These are phyloP conservation scores for Metalampra italica DNA, from an alignment of 2,888 invertebrate genomes.

Conservation along the genomic window DNA sequence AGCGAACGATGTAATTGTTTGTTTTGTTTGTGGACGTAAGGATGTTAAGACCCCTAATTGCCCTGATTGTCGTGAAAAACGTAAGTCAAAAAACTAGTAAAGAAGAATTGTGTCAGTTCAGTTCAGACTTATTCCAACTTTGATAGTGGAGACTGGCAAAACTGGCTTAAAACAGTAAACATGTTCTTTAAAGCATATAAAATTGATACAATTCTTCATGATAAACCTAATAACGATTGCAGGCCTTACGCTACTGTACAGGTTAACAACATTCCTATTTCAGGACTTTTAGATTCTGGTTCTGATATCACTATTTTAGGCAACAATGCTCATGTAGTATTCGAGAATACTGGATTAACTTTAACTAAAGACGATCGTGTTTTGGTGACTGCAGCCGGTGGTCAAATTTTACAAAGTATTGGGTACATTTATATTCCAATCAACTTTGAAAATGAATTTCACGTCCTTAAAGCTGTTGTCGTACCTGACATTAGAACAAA, in stretches of 20 bases:
- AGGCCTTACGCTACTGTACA: conserved; percentile 16
- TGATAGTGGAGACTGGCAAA: conserved; percentile 10
- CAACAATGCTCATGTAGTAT: conserved; percentile 9
- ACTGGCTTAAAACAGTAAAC: conserved; percentile 13
- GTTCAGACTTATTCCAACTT: background rate
- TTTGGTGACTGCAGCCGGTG: conserved; percentile 6
- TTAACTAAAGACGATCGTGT: background rate
- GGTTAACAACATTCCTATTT: conserved; percentile 1
- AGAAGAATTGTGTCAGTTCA: conserved; percentile 8
- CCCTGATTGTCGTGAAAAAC: conserved; percentile 3
- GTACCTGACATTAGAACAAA: conserved; percentile 3
- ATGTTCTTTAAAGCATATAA: conserved; percentile 9
- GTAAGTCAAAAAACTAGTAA: conserved; percentile 15
- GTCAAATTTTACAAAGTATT: conserved; percentile 5
- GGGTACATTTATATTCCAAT: conserved; percentile 12
- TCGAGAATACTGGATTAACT: background rate
- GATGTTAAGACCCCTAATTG: conserved; percentile 14
- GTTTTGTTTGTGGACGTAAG: conserved; percentile 17
- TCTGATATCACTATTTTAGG: conserved; percentile 19
- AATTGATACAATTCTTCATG: conserved; percentile 14
- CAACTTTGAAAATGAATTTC: conserved; percentile 6
- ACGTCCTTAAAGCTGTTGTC: conserved; percentile 10
- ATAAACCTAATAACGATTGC: conserved; percentile 6
- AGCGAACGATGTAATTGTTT: conserved; percentile 9
- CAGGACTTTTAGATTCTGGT: conserved; percentile 21